Percentiles rank a stretch among this genome's conserved stretches.
phyloP scores from a whole-genome alignment of 2,888 invertebrate species.

The Rhagonycha lutea region DNA sequence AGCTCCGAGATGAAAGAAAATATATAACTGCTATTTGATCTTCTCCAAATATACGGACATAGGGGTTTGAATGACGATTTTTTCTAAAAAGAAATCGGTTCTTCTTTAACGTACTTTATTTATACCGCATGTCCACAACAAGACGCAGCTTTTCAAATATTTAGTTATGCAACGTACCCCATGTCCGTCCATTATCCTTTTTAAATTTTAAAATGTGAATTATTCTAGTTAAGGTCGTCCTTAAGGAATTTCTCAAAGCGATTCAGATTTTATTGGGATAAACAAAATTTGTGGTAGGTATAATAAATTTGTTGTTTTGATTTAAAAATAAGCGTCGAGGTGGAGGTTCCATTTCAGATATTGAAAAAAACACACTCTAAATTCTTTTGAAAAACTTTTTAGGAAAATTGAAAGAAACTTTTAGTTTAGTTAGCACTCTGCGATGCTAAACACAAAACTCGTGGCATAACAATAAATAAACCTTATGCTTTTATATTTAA shows the following conservation, averaged over 20 bases:
- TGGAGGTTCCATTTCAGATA: background rate
- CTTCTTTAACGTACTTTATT: background rate
- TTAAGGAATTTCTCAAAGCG: background rate
- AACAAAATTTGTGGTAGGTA: background rate
- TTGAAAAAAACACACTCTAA: background rate
- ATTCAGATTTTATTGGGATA: background rate
- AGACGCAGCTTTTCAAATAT: background rate
- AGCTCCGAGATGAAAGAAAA: conserved; percentile 18
- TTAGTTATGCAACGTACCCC: background rate
- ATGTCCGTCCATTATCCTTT: background rate
- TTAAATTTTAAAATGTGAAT: background rate
- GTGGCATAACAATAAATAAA: background rate
- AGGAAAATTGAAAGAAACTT: background rate
- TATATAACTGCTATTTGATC: conserved; percentile 23
- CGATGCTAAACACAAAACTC: background rate
- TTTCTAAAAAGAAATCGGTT: background rate
- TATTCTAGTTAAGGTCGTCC: background rate
- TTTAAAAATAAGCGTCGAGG: background rate
- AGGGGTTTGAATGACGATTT: background rate
- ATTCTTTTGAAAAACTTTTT: background rate
- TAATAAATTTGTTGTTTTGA: background rate
- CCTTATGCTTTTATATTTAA: background rate
- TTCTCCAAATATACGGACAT: conserved; percentile 8
- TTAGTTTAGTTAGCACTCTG: background rate
- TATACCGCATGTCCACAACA: background rate